Evolutionary conservation across 2,797 vertebrate species (phyloP).

Genomic region (Hippopotamyrus pictus): DNA sequence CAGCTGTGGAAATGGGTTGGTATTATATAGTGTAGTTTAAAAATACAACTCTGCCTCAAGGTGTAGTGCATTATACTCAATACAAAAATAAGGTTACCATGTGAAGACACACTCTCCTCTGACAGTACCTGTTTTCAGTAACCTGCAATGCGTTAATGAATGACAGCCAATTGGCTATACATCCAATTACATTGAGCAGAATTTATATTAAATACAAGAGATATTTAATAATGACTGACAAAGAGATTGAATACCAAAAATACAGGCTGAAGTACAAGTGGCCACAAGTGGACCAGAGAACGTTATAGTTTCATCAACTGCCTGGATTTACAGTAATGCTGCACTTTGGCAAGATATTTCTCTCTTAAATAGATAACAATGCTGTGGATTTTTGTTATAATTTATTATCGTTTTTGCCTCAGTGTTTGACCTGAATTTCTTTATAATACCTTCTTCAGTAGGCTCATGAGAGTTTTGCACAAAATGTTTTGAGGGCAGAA

Average conservation of each 20-base stretch:
- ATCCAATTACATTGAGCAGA: not conserved
- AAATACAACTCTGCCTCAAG: not conserved
- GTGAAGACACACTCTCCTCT: not conserved
- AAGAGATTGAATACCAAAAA: not conserved
- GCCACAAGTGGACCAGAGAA: not conserved
- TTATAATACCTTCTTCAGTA: not conserved
- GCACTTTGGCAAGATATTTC: not conserved
- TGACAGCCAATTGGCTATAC: not conserved
- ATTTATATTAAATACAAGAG: not conserved
- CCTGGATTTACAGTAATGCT: not conserved
- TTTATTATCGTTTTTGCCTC: not conserved
- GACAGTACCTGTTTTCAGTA: not conserved
- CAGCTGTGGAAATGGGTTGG: not conserved
- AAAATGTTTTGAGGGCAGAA: not conserved
- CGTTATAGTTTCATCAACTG: not conserved
- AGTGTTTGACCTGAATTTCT: not conserved
- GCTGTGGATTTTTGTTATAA: not conserved
- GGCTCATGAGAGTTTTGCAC: not conserved
- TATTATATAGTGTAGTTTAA: slow-evolving; percentile 7
- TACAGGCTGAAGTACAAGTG: not conserved
- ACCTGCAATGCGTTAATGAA: not conserved
- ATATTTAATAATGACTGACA: not conserved
- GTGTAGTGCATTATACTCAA: not conserved
- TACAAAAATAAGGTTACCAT: not conserved
- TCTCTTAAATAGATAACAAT: not conserved